Conservation (phyloP, 2,888 invertebrate species). For the Hanleya hanleyi region DNA sequence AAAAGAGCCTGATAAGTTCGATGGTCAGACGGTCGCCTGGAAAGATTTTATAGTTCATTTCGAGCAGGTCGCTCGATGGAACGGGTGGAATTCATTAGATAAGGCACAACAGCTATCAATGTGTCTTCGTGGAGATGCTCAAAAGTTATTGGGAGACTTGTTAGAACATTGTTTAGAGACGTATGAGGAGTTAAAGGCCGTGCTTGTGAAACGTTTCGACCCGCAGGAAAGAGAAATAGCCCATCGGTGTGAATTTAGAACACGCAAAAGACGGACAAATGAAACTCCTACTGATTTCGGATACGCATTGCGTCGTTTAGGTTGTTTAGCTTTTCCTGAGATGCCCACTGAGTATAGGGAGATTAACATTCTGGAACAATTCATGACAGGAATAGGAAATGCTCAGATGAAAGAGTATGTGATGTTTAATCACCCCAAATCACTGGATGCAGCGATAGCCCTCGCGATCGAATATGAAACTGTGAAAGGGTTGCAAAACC, state of each 20-base stretch:
- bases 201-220: neutral
- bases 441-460: neutral
- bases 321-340: neutral
- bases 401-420: neutral
- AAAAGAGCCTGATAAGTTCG: neutral
- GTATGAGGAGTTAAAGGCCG: neutral
- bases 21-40: neutral
- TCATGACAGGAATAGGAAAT: neutral
- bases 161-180: neutral
- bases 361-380: neutral
- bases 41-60: neutral
- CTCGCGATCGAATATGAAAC: no score
- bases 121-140: neutral
- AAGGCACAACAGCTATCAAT: no score
- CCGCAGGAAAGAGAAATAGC: neutral
- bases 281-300: neutral
- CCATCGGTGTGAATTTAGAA: neutral
- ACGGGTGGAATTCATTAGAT: neutral
- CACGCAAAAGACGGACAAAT: neutral
- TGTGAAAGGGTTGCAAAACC: no score
- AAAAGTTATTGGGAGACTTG: neutral
- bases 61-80: neutral
- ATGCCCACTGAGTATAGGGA: neutral
- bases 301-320: neutral
- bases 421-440: neutral